phyloP scores from a whole-genome alignment of 2,888 invertebrate genomes.

The Theristus sp. region DNA sequence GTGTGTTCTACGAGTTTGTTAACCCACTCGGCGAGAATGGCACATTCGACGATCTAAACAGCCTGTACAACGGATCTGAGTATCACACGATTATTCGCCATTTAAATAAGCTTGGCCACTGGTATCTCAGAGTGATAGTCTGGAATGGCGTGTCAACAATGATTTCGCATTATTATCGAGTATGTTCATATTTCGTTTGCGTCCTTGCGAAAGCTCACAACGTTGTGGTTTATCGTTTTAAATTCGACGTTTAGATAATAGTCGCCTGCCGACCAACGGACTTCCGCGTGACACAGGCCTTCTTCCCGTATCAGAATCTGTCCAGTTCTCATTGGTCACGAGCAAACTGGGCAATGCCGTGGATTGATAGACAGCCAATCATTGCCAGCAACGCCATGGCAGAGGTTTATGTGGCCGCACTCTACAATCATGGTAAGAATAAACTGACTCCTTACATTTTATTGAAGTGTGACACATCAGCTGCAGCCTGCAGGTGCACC shows the following conservation, averaged over 20 bases:
- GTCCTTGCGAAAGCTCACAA: not conserved
- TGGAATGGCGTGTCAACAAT: not conserved
- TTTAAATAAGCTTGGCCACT: not conserved
- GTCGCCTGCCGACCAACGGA: not conserved
- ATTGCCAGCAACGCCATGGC: not conserved
- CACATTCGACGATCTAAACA: not conserved
- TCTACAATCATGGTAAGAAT: not conserved
- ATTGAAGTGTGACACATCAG: too few species aligned
- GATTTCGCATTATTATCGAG: not conserved
- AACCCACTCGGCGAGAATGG: not conserved
- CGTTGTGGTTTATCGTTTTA: not conserved
- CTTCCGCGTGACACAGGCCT: not conserved
- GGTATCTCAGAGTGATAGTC: not conserved
- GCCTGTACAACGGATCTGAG: not conserved
- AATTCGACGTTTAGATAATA: not conserved
- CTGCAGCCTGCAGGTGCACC: too few species aligned
- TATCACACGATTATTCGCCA: not conserved
- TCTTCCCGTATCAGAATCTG: not conserved
- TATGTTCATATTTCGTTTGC: not conserved
- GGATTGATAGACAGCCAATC: not conserved
- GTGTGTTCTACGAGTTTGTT: not conserved
- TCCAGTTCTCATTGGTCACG: not conserved
- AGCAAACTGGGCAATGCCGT: not conserved
- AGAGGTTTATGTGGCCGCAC: not conserved
- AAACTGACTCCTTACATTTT: too few species aligned